Evolutionary conservation across 2,113 vertebrate genomes (phyloP), one percentile per base, ranked within the genome.

Genomic region (Sinocyclocheilus anophthalmus): DNA sequence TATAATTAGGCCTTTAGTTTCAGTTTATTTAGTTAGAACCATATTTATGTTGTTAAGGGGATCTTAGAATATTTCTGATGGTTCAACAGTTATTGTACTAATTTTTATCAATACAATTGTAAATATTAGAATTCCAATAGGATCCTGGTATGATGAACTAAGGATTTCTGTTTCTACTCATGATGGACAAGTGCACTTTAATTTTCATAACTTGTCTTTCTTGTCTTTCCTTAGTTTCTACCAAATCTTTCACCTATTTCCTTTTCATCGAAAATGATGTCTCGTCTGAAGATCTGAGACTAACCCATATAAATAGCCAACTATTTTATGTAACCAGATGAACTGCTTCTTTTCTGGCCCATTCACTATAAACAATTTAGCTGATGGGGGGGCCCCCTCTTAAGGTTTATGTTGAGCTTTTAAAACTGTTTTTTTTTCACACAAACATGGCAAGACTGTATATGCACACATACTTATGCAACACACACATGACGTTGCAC

Each of bases 401-500:
- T 45, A 42, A 24, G 81, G 13, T 50, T 76, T 26, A 50, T 48
- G 22, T 75, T 7, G 10, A 42, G 24, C 48, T 53, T 53, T 55
- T 24, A 76, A 76, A 50, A 16, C 10, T 2, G 24, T 57, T 7
- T 55, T 6, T 18, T 78, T 57, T 59, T 69, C 78, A 83, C 57
- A 85, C 77, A 82, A 18, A 78, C 55, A 77, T 13, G 81, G 81
- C 53, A 84, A 84, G 48, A 79, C 42, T 76, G 65, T 53, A 30
- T 57, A 30, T 57, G n/a, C 24, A 81, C 67, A 70, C 69, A 85
- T 75, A 86, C 48, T 75, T 45, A 33, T 14, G 55, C 26, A 88
- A 84, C 69, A 70, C 55, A 83, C 85, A 83, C 85, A 82, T 61
- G n/a, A n/a, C n/a, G n/a, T n/a, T n/a, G 89, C 92, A 93, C 90